Evolutionary conservation across 2,888 invertebrate genomes (phyloP).

Genomic region (Drosophila histrio): DNA sequence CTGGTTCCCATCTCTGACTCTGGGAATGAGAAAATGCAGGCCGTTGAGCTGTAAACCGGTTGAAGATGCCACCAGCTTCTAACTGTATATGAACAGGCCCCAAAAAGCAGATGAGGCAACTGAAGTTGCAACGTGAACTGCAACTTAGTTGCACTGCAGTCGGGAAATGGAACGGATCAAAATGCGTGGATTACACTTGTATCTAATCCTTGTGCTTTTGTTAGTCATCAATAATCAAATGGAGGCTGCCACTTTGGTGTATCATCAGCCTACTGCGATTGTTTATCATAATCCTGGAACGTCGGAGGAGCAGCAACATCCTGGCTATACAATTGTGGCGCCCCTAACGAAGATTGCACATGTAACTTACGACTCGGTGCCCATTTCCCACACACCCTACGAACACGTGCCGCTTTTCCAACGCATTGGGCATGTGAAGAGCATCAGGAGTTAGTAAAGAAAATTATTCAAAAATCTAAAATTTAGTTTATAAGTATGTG

Average conservation of each 20-base stretch:
- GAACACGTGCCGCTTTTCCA: conserved; percentile 78
- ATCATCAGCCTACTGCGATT: conserved; percentile 47
- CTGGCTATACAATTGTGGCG: conserved; percentile 73
- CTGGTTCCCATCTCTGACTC: conserved; percentile 46
- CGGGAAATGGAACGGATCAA: conserved; percentile 20
- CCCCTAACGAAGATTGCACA: conserved; percentile 76
- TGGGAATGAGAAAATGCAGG: conserved; percentile 37
- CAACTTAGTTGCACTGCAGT: conserved; percentile 51
- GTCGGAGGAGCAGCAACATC: conserved; percentile 47
- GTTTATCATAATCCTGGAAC: conserved; percentile 45
- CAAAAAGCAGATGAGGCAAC: neutral
- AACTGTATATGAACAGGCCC: conserved; percentile 47
- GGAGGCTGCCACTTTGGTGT: conserved; percentile 42
- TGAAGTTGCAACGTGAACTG: neutral
- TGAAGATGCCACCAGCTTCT: conserved; percentile 42
- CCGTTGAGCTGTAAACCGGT: conserved; percentile 49
- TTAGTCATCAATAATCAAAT: neutral
- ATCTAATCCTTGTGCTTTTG: conserved; percentile 13
- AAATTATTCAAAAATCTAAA: too few species aligned
- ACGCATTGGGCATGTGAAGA: conserved; percentile 69
- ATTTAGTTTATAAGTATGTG: too few species aligned
- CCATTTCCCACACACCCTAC: conserved; percentile 69
- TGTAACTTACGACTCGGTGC: conserved; percentile 76
- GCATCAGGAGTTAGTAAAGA: too few species aligned
- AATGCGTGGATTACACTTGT: conserved; percentile 18